These are phyloP conservation scores for Hypsopygia costalis DNA, from an alignment of 2,888 invertebrate genomes.

Conservation along the genomic window DNA sequence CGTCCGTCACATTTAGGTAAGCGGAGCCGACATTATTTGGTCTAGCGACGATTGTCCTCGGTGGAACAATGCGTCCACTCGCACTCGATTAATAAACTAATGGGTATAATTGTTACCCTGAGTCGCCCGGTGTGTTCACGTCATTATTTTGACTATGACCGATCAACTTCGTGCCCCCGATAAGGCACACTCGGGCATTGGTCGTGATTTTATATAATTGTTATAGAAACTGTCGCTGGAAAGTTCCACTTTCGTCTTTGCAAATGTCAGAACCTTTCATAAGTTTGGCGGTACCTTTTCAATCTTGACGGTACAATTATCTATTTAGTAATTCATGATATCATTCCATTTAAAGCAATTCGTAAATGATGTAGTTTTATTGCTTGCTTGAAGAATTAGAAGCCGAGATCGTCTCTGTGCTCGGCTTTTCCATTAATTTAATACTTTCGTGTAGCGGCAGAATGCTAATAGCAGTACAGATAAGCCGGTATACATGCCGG, in stretches of 20 bases:
- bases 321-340: no score
- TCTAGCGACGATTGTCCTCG: constrained; percentile 70
- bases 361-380: no score
- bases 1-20: constrained; percentile 52
- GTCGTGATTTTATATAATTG: constrained; percentile 49
- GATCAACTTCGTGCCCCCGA: constrained; percentile 64
- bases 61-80: constrained; percentile 63
- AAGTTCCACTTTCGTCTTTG: constrained; percentile 49
- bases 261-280: constrained; percentile 34
- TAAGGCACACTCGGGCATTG: constrained; percentile 55
- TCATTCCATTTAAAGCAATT: no score
- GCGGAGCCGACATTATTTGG: constrained; percentile 65
- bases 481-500: constrained; percentile 34
- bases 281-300: no score
- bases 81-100: constrained; percentile 70
- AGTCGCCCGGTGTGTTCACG: constrained; percentile 39
- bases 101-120: constrained; percentile 60
- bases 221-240: constrained; percentile 54
- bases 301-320: no score
- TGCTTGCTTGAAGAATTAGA: neutral
- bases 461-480: constrained; percentile 31
- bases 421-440: constrained; percentile 20
- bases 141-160: constrained; percentile 74
- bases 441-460: constrained; percentile 19
- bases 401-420: neutral